A percentile compares a stretch with the other conserved stretches of the same genome.
phyloP scores from a whole-genome alignment of 2,888 invertebrate species.

The Archips crataeganus region DNA sequence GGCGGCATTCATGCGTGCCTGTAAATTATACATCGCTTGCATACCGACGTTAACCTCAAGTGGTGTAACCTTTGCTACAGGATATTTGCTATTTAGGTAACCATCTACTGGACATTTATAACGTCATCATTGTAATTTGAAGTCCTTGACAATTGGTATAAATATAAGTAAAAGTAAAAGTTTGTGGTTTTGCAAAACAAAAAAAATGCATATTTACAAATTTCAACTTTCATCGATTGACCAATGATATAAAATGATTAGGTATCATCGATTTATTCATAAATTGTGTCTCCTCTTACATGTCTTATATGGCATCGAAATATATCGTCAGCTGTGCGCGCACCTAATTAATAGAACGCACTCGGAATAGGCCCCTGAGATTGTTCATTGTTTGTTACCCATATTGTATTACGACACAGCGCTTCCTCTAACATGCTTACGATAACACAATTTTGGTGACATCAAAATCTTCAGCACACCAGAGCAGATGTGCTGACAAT shows the following conservation, averaged over 20 bases:
- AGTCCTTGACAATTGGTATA: no score
- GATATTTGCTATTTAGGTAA: slow-evolving; percentile 1
- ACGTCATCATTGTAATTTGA: background rate
- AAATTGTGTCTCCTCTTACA: background rate
- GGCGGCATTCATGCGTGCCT: slow-evolving; percentile 35
- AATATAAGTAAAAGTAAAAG: no score
- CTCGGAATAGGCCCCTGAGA: slow-evolving; percentile 36
- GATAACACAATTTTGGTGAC: slow-evolving; percentile 44
- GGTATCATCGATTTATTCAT: no score
- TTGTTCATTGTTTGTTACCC: slow-evolving; percentile 44
- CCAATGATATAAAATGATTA: no score
- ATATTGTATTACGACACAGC: slow-evolving; percentile 44
- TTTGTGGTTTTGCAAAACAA: no score
- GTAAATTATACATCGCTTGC: slow-evolving; percentile 34
- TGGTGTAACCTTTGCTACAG: slow-evolving; percentile 36
- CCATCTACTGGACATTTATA: background rate
- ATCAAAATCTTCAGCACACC: slow-evolving; percentile 36
- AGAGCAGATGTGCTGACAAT: slow-evolving; percentile 31
- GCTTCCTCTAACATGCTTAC: slow-evolving; percentile 42
- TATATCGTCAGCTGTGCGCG: background rate
- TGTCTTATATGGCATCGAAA: background rate
- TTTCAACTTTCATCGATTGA: no score
- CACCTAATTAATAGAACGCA: background rate
- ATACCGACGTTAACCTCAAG: slow-evolving; percentile 17
- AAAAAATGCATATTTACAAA: no score